phyloP scores from a whole-genome alignment of 2,888 invertebrate genomes.

The Drosophila mimetica region DNA sequence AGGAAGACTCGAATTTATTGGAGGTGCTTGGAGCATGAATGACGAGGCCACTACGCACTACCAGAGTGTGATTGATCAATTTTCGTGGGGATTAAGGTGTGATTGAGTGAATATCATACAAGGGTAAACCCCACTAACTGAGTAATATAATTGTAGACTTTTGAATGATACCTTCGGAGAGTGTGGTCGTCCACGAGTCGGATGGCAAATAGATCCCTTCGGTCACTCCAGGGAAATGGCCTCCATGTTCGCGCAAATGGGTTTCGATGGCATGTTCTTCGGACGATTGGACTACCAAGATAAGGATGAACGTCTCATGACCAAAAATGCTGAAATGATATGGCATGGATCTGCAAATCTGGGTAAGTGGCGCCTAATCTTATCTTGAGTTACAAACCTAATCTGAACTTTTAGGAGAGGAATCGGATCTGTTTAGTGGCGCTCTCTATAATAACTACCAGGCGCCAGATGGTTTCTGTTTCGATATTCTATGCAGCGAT shows the following conservation, averaged over 20 bases:
- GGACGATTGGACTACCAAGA: conserved; percentile 95
- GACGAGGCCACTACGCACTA: conserved; percentile 90
- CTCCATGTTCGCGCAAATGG: conserved; percentile 91
- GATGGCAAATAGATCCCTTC: conserved; percentile 95
- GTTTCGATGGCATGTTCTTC: conserved; percentile 94
- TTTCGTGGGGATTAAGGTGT: conserved; percentile 88
- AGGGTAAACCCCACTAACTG: too few relatives aligned
- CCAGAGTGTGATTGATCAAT: conserved; percentile 89
- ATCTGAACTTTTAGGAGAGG: conserved; percentile 48
- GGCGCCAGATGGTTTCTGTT: conserved; percentile 96
- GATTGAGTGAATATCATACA: background rate
- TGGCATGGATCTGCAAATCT: conserved; percentile 91
- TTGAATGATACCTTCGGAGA: conserved; percentile 89
- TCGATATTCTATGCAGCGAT: conserved; percentile 93
- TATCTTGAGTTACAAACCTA: background rate
- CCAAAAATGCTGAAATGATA: conserved; percentile 91
- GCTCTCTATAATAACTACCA: conserved; percentile 92
- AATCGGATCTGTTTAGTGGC: conserved; percentile 91
- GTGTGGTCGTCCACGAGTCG: conserved; percentile 90
- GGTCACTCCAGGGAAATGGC: conserved; percentile 95
- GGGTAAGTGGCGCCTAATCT: conserved; percentile 84
- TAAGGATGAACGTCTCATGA: conserved; percentile 86
- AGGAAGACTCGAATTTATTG: conserved; percentile 91
- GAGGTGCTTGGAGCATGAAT: conserved; percentile 94
- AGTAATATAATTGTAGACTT: conserved; percentile 83